A percentile compares a stretch with the other conserved stretches of the same genome.
Conservation (phyloP, 37 sponge, comb jelly and placozoan genomes). For the Hexactinellida sp. region DNA sequence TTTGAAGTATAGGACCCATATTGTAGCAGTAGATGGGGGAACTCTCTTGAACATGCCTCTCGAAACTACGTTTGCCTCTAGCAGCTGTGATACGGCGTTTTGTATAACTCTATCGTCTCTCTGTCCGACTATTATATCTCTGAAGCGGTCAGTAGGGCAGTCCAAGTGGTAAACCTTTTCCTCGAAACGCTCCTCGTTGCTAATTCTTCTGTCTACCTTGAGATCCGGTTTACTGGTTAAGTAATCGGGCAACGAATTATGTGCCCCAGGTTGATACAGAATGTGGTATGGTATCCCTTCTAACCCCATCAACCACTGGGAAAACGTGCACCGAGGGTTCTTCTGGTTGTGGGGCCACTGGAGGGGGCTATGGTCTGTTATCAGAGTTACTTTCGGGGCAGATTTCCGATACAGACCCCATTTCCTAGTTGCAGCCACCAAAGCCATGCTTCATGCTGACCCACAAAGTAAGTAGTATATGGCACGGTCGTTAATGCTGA, state of each 20-base stretch:
- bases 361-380: conserved; percentile 30
- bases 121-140: neutral
- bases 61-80: neutral
- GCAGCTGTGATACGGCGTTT: neutral
- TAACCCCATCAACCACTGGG: neutral
- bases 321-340: conserved; percentile 1
- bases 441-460: neutral
- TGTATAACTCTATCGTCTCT: neutral
- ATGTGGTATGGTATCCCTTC: neutral
- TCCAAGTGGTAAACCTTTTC: neutral
- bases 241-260: neutral
- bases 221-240: neutral
- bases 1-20: neutral
- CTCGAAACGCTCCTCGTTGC: neutral
- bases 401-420: no score
- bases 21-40: neutral
- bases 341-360: conserved; percentile 21
- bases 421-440: neutral
- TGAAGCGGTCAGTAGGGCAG: neutral
- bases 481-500: neutral
- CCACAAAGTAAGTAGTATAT: neutral
- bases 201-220: neutral
- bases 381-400: neutral
- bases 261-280: neutral
- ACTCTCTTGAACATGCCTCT: neutral